Evolutionary conservation across 2,888 invertebrate species (phyloP).

Genomic region (Pollenia griseotomentosa): DNA sequence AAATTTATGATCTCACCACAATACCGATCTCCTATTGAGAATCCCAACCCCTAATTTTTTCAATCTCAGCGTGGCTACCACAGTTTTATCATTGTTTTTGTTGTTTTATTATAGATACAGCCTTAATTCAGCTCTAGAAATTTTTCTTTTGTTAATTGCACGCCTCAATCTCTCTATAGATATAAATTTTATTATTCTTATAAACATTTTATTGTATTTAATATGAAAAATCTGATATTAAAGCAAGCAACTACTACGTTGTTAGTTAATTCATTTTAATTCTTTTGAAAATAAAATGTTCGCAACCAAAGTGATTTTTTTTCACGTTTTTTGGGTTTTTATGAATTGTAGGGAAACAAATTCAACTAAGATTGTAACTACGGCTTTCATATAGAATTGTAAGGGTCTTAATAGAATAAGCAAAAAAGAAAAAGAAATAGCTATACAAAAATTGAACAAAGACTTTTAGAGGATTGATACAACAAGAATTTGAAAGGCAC

Average conservation of each 20-base stretch:
- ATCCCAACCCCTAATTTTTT: conserved; percentile 38
- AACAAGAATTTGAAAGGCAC: neutral
- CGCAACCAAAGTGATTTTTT: conserved; percentile 26
- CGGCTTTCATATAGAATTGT: conserved; percentile 30
- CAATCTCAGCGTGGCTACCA: neutral
- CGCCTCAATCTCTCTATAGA: conserved; percentile 23
- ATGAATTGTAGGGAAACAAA: conserved; percentile 14
- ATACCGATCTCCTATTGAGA: conserved; percentile 16
- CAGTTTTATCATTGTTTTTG: conserved; percentile 10
- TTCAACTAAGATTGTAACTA: conserved; percentile 28
- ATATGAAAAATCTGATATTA: conserved; percentile 38
- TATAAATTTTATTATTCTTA: conserved; percentile 36
- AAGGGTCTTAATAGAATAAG: conserved; percentile 7
- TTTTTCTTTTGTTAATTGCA: conserved; percentile 61
- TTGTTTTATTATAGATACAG: neutral
- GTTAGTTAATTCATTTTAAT: conserved; percentile 64
- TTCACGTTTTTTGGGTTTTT: neutral
- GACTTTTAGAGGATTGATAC: neutral
- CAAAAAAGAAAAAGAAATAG: neutral
- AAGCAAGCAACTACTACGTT: conserved; percentile 47
- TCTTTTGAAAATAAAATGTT: conserved; percentile 59
- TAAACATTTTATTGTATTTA: conserved; percentile 33
- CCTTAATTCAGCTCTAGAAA: conserved; percentile 55
- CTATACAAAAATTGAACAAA: conserved; percentile 8
- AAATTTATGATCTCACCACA: conserved; percentile 25